Base-by-base conservation (phyloP, 37 sponge, comb jelly and placozoan species). In the Chondrosia reniformis region DNA sequence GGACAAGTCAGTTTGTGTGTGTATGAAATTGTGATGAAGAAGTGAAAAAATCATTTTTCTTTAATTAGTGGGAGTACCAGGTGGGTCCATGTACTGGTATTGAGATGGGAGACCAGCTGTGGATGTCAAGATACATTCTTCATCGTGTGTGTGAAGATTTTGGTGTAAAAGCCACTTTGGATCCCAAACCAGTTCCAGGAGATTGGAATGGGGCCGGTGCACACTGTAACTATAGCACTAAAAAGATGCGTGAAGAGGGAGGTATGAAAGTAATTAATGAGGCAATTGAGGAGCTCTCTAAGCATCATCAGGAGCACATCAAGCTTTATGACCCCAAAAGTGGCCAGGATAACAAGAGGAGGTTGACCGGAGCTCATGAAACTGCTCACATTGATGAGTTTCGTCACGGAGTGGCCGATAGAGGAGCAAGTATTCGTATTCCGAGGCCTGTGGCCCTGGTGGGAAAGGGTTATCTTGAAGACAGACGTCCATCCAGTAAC, bases 201-300 rank as follows among this genome's bases (percentile, higher is more conserved):
- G 88, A 97, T 54, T 97, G 99, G 99, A 97, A 94, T 49, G 99
- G 99, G 4, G 80, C 95, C 49, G 99, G 99, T 9, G 95, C 88
- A n/a, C 99, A 97, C 80, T 85, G 86, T 55, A 97, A 97, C 80
- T 92, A 55, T 82, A 92, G 93, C 43, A 95, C 99, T 0, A 9
- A 45, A 24, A 64, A 66, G 4, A 97, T 97, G 99, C 74, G 95
- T 63, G 75, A 79, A 13, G 93, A 84, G 22, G 91, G 93, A 19
- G 99, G 95, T 0, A 64, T 95, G 40, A 66, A 67, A 19, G 75
- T 57, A 22, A 97, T 97, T 41, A 34, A 89, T 17, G 75, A 52
- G 28, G 99, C 95, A 30, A 89, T 97, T 33, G 82, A 95, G 77
- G 46, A 55, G 32, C 83, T 97, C 31, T 66, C 71, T 17, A 80